phyloP scores from a whole-genome alignment of 2,113 vertebrate species.

The Pelusios castaneus region DNA sequence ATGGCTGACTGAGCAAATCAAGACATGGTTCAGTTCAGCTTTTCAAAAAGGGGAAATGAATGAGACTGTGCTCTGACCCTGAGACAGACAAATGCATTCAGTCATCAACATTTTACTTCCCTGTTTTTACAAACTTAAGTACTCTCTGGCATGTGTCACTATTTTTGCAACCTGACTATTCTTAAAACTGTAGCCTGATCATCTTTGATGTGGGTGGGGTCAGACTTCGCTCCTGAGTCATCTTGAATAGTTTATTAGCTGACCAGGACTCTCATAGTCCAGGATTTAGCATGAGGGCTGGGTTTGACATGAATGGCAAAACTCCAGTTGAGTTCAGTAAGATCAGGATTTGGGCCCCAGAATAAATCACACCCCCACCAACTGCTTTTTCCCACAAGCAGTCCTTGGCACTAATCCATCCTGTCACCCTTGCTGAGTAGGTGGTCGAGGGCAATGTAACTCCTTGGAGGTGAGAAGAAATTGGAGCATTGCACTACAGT shows the following conservation, averaged over 20 bases:
- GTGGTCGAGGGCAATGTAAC: background rate
- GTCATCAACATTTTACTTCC: background rate
- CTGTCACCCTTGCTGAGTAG: background rate
- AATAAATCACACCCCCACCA: background rate
- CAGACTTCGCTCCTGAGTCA: background rate
- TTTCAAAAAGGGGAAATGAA: background rate
- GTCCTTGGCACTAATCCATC: background rate
- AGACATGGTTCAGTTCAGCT: background rate
- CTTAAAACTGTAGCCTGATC: background rate
- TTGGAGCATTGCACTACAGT: background rate
- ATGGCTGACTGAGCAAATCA: background rate
- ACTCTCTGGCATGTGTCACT: background rate
- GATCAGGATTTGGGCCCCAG: background rate
- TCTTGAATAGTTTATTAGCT: background rate
- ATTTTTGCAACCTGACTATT: background rate
- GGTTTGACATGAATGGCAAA: background rate
- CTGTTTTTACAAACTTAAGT: background rate
- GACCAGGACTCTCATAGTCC: background rate
- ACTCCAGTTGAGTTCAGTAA: background rate
- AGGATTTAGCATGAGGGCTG: too few species aligned
- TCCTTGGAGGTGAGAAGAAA: background rate
- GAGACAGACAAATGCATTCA: rapidly evolving
- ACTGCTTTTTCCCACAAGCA: background rate
- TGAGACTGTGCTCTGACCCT: background rate
- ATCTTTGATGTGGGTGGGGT: background rate